phyloP scores from a whole-genome alignment of 1,140 invertebrate genomes.

The Drosophila bipectinata region DNA sequence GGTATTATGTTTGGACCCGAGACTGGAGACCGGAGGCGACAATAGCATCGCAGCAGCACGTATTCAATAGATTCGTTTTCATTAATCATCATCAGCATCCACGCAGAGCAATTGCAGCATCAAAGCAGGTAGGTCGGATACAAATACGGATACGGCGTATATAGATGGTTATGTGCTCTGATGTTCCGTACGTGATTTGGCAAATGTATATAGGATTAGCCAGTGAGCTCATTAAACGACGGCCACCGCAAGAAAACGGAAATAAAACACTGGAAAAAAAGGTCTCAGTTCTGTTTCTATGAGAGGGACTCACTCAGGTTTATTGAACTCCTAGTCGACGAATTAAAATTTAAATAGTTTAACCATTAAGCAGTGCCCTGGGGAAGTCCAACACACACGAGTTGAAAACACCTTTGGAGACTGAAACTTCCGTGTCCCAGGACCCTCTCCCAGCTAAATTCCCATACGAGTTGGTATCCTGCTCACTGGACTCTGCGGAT shows the following conservation, averaged over 20 bases:
- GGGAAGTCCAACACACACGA: slow-evolving; percentile 15
- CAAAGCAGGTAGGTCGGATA: slow-evolving; percentile 36
- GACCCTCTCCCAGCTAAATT: slow-evolving; percentile 7
- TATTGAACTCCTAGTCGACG: slow-evolving; percentile 36
- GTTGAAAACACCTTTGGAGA: slow-evolving; percentile 3
- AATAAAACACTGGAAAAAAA: slow-evolving; percentile 29
- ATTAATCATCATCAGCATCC: slow-evolving; percentile 64
- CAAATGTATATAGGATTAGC: slow-evolving; percentile 61
- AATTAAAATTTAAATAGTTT: slow-evolving; percentile 77
- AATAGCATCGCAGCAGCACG: slow-evolving; percentile 31
- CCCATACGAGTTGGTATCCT: slow-evolving; percentile 29
- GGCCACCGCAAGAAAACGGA: slow-evolving; percentile 33
- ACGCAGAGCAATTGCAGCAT: slow-evolving; percentile 54
- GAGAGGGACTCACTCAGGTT: slow-evolving; percentile 11
- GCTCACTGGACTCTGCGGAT: slow-evolving; percentile 19
- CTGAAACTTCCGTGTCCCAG: slow-evolving; percentile 51
- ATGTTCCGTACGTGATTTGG: slow-evolving; percentile 69
- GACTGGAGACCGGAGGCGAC: slow-evolving; percentile 16
- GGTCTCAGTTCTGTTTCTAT: slow-evolving; percentile 1
- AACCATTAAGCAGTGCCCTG: slow-evolving; percentile 70
- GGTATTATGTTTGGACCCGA: slow-evolving; percentile 53
- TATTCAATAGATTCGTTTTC: slow-evolving; percentile 62
- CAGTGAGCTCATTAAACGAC: slow-evolving; percentile 33
- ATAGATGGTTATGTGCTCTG: slow-evolving; percentile 11
- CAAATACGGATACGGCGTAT: slow-evolving; percentile 5